Evolutionary conservation across 2,888 invertebrate species (phyloP).

Genomic region (Calliphora vomitoria): DNA sequence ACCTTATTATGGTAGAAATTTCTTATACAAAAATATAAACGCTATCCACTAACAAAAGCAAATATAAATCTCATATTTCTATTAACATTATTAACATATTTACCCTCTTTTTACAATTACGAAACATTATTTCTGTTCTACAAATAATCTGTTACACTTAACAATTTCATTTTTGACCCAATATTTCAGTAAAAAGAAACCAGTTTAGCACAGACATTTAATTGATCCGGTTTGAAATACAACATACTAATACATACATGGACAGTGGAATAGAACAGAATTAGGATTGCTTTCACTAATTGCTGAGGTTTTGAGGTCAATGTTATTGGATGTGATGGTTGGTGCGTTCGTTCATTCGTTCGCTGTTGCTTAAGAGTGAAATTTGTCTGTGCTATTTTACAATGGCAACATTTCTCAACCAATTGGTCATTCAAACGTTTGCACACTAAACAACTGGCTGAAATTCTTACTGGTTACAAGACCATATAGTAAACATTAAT

Average conservation of each 20-base stretch:
- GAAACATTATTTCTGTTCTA: neutral
- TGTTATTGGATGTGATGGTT: slow-evolving; percentile 53
- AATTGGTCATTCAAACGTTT: neutral
- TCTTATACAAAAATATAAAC: too few species aligned
- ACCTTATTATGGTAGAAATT: too few species aligned
- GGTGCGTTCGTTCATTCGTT: slow-evolving; percentile 12
- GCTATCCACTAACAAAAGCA: too few species aligned
- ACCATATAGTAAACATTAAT: slow-evolving; percentile 17
- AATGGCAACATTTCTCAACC: slow-evolving; percentile 33
- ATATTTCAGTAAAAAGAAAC: slow-evolving; percentile 42
- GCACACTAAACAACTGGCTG: neutral
- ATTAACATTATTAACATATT: neutral
- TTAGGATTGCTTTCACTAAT: slow-evolving; percentile 64
- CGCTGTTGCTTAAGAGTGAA: slow-evolving; percentile 59
- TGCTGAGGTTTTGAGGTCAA: slow-evolving; percentile 57
- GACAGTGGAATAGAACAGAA: neutral
- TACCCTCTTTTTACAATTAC: neutral
- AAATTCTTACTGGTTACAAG: slow-evolving; percentile 49
- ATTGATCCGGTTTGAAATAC: slow-evolving; percentile 54
- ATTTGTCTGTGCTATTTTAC: slow-evolving; percentile 59
- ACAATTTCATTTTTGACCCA: slow-evolving; percentile 36
- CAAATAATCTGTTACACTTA: neutral
- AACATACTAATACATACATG: neutral
- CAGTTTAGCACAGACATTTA: slow-evolving; percentile 26
- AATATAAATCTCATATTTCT: too few species aligned